phyloP scores from a whole-genome alignment of 2,797 vertebrate species.

The Otus scops region DNA sequence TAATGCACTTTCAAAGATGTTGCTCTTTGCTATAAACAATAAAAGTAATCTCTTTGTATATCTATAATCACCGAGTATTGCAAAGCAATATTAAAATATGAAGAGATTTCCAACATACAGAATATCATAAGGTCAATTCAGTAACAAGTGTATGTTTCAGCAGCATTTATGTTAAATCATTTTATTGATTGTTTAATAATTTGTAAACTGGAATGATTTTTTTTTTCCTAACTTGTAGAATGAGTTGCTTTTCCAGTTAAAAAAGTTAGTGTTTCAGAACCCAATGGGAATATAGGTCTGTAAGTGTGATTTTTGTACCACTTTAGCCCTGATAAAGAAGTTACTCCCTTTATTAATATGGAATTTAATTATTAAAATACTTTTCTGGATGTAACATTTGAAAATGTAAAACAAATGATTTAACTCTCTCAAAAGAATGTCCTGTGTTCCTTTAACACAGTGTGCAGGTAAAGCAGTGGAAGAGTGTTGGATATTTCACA shows the following conservation, averaged over 20 bases:
- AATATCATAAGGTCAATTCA: not conserved
- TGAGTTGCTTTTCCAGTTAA: not conserved
- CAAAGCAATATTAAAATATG: not conserved
- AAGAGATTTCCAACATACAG: not conserved
- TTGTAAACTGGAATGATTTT: not conserved
- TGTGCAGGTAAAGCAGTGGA: not conserved
- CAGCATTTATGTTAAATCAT: not conserved
- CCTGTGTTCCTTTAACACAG: not conserved
- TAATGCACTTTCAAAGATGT: not conserved
- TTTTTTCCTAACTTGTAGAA: not conserved
- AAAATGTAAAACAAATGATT: not conserved
- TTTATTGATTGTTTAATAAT: not conserved
- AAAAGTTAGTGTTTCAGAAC: not conserved
- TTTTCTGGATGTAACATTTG: not conserved
- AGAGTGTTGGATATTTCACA: not conserved
- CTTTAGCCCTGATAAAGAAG: not conserved
- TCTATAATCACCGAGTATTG: not conserved
- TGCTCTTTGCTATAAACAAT: not conserved
- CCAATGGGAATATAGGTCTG: not conserved
- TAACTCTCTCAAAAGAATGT: not conserved
- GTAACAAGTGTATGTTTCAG: not conserved
- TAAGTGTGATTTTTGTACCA: not conserved
- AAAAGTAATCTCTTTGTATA: not conserved
- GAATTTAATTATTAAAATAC: not conserved
- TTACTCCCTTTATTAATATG: not conserved